These are phyloP conservation scores for Melanogrammus aeglefinus DNA, from an alignment of 2,797 vertebrate species.

Conservation along the genomic window DNA sequence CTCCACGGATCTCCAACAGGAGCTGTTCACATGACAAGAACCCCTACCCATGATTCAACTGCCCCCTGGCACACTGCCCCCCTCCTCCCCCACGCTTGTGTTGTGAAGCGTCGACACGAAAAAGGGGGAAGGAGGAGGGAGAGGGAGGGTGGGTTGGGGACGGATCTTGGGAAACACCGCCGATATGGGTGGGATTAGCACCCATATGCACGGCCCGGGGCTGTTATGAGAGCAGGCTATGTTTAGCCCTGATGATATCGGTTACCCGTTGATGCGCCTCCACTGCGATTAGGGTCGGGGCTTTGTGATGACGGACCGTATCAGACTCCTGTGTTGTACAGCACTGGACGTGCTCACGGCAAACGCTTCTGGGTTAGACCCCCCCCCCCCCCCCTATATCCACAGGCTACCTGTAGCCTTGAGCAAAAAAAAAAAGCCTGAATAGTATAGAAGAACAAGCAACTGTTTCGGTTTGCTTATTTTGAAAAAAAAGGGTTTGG, in stretches of 20 bases:
- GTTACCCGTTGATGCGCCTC: constrained; percentile 23
- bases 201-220: constrained; percentile 21
- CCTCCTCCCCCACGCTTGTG: too few species aligned
- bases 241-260: constrained; percentile 44
- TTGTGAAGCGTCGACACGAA: constrained; percentile 9
- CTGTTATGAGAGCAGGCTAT: constrained; percentile 31
- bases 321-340: too few species aligned
- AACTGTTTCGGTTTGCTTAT: too few species aligned
- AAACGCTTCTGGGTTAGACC: too few species aligned
- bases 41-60: constrained; percentile 43
- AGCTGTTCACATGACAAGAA: constrained; percentile 62
- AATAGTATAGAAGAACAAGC: too few species aligned
- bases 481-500: too few species aligned
- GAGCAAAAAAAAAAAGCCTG: too few species aligned
- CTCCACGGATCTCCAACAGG: constrained; percentile 49
- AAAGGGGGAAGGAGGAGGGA: constrained; percentile 32
- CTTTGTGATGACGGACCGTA: not conserved
- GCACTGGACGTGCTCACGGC: not conserved
- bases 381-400: too few species aligned
- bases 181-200: constrained; percentile 36
- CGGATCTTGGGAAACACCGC: constrained; percentile 30
- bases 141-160: constrained; percentile 26
- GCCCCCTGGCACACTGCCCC: constrained; percentile 38
- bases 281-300: constrained; percentile 2
- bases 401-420: too few species aligned